These are phyloP conservation scores for Halocynthia aurantium DNA, from an alignment of 23 tunicate species.

Conservation along the genomic window DNA sequence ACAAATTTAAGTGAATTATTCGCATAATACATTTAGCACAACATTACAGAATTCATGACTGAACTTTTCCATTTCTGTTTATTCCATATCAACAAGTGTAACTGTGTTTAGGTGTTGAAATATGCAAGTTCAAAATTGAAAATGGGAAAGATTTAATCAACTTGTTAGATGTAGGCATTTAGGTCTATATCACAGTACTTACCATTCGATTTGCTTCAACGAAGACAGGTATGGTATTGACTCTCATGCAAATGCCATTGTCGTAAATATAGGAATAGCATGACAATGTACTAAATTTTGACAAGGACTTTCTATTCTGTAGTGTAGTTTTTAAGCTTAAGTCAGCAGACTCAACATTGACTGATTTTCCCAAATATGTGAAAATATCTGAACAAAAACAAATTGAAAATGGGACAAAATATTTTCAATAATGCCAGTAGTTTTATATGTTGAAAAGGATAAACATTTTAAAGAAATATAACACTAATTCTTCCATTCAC, in stretches of 20 bases:
- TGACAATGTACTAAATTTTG: constrained; percentile 10
- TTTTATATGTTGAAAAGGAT: background rate
- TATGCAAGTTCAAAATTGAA: no score
- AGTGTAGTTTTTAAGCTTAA: constrained; percentile 32
- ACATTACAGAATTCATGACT: no score
- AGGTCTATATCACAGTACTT: background rate
- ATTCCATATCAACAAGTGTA: no score
- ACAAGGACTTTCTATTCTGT: background rate
- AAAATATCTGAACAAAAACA: constrained; percentile 40
- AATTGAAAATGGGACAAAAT: constrained; percentile 5
- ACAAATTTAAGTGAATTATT: no score
- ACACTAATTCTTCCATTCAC: constrained; percentile 15
- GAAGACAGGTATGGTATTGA: constrained; percentile 59
- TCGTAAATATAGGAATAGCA: constrained; percentile 56
- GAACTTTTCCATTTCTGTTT: no score
- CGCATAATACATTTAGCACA: no score
- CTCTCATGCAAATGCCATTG: constrained; percentile 43
- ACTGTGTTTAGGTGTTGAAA: no score
- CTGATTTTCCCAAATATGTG: constrained; percentile 12
- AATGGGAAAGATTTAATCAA: no score
- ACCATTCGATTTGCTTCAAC: constrained; percentile 82
- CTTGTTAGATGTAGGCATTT: background rate
- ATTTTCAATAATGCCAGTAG: background rate
- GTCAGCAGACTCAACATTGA: constrained; percentile 14
- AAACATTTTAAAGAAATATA: background rate